Conservation (phyloP, 2,888 invertebrate genomes). For the Acleris holmiana region DNA sequence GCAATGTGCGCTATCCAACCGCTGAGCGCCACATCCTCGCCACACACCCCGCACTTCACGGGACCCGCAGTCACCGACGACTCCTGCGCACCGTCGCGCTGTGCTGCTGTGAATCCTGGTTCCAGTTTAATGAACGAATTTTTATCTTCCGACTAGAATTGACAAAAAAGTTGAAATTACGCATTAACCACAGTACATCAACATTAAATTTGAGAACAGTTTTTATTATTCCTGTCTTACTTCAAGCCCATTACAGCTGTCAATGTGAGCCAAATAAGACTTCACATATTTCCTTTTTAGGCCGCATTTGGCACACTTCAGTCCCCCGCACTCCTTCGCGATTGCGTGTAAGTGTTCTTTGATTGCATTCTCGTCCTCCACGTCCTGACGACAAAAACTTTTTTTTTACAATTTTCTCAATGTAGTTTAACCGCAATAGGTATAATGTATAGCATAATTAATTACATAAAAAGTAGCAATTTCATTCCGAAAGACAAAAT, state of each 20-base stretch:
- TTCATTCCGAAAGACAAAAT: no score
- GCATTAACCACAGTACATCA: no score
- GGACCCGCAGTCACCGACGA: background rate
- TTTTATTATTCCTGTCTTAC: conserved; percentile 1
- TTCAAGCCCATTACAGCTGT: conserved; percentile 25
- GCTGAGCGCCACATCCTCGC: conserved; percentile 55
- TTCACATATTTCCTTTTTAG: conserved; percentile 40
- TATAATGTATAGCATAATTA: no score
- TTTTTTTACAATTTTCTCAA: no score
- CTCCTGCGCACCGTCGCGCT: background rate
- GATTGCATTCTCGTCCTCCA: conserved; percentile 30
- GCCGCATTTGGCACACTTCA: conserved; percentile 48
- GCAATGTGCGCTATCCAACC: conserved; percentile 81
- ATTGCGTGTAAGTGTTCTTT: conserved; percentile 36
- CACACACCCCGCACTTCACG: conserved; percentile 67
- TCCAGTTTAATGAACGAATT: background rate
- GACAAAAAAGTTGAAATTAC: no score
- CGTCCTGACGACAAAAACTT: conserved; percentile 39
- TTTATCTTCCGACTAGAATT: conserved; percentile 4
- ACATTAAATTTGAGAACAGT: no score
- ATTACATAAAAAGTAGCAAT: no score
- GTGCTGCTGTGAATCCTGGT: background rate
- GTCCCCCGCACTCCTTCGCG: conserved; percentile 27
- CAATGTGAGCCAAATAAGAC: conserved; percentile 38
- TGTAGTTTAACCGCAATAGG: no score